Evolutionary conservation across 1,140 invertebrate species (phyloP).

Genomic region (Harlomillsia oculata): DNA sequence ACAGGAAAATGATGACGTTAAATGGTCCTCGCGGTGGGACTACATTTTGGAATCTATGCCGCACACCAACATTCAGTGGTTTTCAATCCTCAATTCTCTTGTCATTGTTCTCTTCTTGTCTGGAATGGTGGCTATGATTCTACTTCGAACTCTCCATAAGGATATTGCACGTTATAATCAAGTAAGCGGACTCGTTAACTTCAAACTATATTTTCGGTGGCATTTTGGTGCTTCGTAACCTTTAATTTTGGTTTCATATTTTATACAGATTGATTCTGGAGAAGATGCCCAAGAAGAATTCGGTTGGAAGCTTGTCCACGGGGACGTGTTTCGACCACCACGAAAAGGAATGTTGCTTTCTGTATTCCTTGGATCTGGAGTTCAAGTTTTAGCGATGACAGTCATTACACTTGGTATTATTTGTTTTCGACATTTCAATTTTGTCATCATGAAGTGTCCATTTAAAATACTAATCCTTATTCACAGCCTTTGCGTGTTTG

Average conservation of each 20-base stretch:
- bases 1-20: conserved; percentile 29
- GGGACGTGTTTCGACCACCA: conserved; percentile 91
- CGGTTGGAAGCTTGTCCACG: conserved; percentile 96
- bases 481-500: conserved; percentile 84
- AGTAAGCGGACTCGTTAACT: too few species aligned
- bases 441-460: not conserved
- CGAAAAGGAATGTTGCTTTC: conserved; percentile 91
- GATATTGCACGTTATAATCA: conserved; percentile 98
- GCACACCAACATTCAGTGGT: conserved; percentile 98
- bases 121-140: conserved; percentile 99
- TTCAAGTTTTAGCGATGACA: conserved; percentile 68
- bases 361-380: conserved; percentile 86
- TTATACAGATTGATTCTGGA: conserved; percentile 63
- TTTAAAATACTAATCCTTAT: conserved; percentile 8
- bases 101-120: conserved; percentile 83
- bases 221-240: not conserved
- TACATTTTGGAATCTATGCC: conserved; percentile 98
- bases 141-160: conserved; percentile 91
- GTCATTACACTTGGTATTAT: conserved; percentile 51
- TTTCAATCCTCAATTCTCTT: conserved; percentile 82
- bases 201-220: not conserved
- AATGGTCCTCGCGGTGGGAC: conserved; percentile 98
- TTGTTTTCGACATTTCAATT: not conserved
- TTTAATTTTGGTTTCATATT: not conserved
- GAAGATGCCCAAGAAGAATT: conserved; percentile 61